Evolutionary conservation across 2,113 vertebrate species (phyloP).

Genomic region (Hemicordylus capensis): DNA sequence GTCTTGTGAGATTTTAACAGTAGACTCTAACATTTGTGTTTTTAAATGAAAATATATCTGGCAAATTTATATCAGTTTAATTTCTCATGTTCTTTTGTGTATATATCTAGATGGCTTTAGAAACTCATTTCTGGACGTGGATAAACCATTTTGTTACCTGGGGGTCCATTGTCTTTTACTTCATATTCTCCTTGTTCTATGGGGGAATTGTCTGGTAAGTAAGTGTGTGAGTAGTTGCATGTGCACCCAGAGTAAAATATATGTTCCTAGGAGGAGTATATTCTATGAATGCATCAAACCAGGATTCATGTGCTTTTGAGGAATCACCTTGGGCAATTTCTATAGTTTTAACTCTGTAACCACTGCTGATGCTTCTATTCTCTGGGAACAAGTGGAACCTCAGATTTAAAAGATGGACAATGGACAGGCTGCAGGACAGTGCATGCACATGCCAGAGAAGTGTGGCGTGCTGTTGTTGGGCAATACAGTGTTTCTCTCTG

Average conservation of each 20-base stretch:
- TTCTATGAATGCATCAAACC: not conserved
- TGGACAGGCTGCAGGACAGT: not conserved
- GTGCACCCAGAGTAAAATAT: not conserved
- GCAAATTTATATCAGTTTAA: not conserved
- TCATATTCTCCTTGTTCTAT: conserved; percentile 98
- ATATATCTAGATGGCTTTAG: conserved; percentile 89
- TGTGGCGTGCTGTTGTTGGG: too few species aligned
- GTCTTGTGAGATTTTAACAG: not conserved
- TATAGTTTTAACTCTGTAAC: not conserved
- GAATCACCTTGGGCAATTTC: not conserved
- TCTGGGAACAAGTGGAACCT: not conserved
- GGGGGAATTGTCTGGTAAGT: conserved; percentile 97
- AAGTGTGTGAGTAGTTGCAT: not conserved
- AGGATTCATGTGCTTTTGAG: not conserved
- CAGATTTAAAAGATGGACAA: not conserved
- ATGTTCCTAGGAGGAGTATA: not conserved
- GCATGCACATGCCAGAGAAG: not conserved
- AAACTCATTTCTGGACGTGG: conserved; percentile 99
- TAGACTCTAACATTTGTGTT: too few species aligned
- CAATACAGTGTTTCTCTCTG: not conserved
- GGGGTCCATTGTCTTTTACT: conserved; percentile 98
- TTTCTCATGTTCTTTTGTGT: not conserved
- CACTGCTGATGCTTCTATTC: not conserved
- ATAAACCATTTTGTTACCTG: conserved; percentile 99
- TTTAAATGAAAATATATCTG: not conserved